These are phyloP conservation scores for Drosophila fulvimacula DNA, from an alignment of 2,888 invertebrate genomes.

Conservation along the genomic window DNA sequence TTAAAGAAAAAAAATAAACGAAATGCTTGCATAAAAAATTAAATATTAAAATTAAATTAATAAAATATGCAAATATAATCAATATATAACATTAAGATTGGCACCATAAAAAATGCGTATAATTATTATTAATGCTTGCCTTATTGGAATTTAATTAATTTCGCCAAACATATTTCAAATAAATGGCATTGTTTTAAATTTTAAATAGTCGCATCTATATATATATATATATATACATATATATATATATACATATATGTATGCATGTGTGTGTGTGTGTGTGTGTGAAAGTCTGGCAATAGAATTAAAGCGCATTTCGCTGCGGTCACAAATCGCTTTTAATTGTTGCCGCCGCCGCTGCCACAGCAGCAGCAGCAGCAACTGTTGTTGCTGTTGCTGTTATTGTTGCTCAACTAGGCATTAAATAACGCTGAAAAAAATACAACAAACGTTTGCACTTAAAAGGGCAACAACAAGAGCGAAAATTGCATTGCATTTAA, in stretches of 20 bases:
- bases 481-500: constrained; percentile 41
- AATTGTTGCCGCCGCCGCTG: constrained; percentile 49
- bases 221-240: background rate
- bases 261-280: background rate
- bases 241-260: constrained; percentile 1
- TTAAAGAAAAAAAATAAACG: constrained; percentile 1
- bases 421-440: constrained; percentile 47
- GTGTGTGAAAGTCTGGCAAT: constrained; percentile 23
- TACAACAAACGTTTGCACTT: constrained; percentile 26
- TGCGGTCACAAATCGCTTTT: constrained; percentile 62
- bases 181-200: constrained; percentile 25
- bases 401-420: constrained; percentile 40
- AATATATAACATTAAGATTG: constrained; percentile 11
- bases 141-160: constrained; percentile 68
- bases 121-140: constrained; percentile 64
- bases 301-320: constrained; percentile 60
- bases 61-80: constrained; percentile 30
- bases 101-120: constrained; percentile 18
- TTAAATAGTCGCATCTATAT: background rate
- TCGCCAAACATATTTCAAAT: constrained; percentile 53
- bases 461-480: constrained; percentile 9
- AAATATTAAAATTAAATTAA: constrained; percentile 39
- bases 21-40: constrained; percentile 1
- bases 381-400: constrained; percentile 4
- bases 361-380: constrained; percentile 14